Percentiles rank a stretch among this genome's conserved stretches.
Evolutionary conservation across 2,113 vertebrate species (phyloP).

Genomic region (Chamaetylas fuelleborni): DNA sequence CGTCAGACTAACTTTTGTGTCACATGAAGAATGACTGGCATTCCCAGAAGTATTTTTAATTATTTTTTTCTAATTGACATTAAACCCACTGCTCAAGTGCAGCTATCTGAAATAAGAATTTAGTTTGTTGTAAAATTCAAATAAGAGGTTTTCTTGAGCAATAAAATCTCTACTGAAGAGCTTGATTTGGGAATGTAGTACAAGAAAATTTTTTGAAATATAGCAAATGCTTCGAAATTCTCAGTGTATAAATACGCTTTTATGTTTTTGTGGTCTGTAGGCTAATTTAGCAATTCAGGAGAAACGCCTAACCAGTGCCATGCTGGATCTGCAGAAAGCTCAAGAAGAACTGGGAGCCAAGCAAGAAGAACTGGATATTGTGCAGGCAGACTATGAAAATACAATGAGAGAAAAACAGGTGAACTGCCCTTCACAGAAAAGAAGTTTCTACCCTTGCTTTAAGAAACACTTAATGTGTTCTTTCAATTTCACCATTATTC

Average conservation of each 20-base stretch:
- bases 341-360: constrained; percentile 84
- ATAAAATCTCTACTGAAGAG: neutral
- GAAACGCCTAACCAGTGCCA: constrained; percentile 78
- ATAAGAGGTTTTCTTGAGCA: neutral
- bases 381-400: constrained; percentile 82
- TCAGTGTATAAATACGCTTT: neutral
- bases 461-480: neutral
- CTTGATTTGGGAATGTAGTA: neutral
- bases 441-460: neutral
- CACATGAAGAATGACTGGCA: neutral
- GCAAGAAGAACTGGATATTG: constrained; percentile 82
- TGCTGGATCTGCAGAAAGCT: constrained; percentile 82
- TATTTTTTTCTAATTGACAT: neutral
- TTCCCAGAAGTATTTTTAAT: neutral
- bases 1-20: neutral
- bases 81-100: neutral
- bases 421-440: neutral
- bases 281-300: constrained; percentile 85
- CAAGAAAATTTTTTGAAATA: neutral
- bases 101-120: neutral
- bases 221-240: neutral
- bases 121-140: neutral
- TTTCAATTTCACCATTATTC: neutral
- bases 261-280: constrained; percentile 52
- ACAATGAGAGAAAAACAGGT: constrained; percentile 86